phyloP scores from a whole-genome alignment of 2,797 vertebrate genomes.

The Gymnocypris eckloni region DNA sequence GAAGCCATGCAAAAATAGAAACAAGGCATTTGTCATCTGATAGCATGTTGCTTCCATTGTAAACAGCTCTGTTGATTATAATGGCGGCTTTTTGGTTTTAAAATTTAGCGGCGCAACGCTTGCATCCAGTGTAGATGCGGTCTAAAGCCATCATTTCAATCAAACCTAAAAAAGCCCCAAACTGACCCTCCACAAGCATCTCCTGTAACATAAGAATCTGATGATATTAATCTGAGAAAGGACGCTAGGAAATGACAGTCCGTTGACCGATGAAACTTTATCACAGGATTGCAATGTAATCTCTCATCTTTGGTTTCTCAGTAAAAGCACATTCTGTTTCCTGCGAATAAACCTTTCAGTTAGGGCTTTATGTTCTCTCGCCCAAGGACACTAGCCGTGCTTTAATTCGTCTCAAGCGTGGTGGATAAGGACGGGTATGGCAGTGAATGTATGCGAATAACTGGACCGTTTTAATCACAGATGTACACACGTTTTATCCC shows the following conservation, averaged over 20 bases:
- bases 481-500: constrained; percentile 78
- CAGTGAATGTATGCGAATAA: constrained; percentile 74
- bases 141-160: not conserved
- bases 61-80: constrained; percentile 14
- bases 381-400: constrained; percentile 1
- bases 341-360: constrained; percentile 26
- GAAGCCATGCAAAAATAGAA: not conserved
- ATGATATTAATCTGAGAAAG: constrained; percentile 44
- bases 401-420: constrained; percentile 65
- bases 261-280: constrained; percentile 37
- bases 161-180: not conserved
- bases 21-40: not conserved
- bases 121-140: not conserved
- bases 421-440: constrained; percentile 62
- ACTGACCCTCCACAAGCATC: constrained; percentile 2
- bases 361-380: constrained; percentile 12
- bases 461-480: constrained; percentile 74
- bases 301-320: constrained; percentile 41
- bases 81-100: not conserved
- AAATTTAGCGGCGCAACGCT: not conserved
- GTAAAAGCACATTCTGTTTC: constrained; percentile 36
- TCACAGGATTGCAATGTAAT: constrained; percentile 36
- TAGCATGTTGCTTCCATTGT: not conserved
- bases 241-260: constrained; percentile 22
- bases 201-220: constrained; percentile 46